phyloP scores from a whole-genome alignment of 1,140 invertebrate genomes.

The Contarinia nasturtii region DNA sequence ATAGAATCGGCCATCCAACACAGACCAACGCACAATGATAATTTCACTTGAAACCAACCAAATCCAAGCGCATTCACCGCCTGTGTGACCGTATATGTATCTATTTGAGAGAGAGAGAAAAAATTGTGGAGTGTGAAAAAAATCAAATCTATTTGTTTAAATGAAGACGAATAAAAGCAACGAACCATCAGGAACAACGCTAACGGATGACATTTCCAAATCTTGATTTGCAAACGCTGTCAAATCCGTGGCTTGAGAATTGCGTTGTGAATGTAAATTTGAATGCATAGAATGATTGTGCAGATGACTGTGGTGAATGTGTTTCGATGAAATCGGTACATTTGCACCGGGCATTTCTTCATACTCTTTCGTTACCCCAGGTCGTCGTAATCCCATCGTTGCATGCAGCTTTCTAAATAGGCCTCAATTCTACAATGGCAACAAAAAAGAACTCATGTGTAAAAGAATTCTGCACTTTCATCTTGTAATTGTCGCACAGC shows the following conservation, averaged over 20 bases:
- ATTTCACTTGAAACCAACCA: slow-evolving; percentile 87
- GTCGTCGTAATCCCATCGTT: slow-evolving; percentile 1
- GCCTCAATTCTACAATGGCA: too few relatives aligned
- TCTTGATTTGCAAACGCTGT: slow-evolving; percentile 23
- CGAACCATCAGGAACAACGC: slow-evolving; percentile 60
- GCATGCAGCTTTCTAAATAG: neutral
- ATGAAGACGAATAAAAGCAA: neutral
- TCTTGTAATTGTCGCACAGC: too few relatives aligned
- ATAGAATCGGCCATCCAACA: slow-evolving; percentile 97
- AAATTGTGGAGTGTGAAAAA: slow-evolving; percentile 7
- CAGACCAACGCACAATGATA: slow-evolving; percentile 66
- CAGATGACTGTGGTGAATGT: too few relatives aligned
- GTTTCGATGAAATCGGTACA: neutral
- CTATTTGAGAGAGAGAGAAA: slow-evolving; percentile 28
- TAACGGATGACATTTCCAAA: slow-evolving; percentile 59
- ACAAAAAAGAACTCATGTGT: too few relatives aligned
- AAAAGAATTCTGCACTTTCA: too few relatives aligned
- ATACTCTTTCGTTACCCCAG: neutral
- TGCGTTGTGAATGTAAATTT: neutral
- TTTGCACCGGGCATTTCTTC: slow-evolving; percentile 1
- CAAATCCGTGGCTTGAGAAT: neutral
- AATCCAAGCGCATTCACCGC: slow-evolving; percentile 91
- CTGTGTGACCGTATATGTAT: slow-evolving; percentile 86
- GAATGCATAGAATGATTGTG: too few relatives aligned
- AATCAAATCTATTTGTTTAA: slow-evolving; percentile 4